Percentiles rank a stretch among this genome's conserved stretches.
Conservation (phyloP, 1,140 invertebrate genomes). For the Globodera rostochiensis region DNA sequence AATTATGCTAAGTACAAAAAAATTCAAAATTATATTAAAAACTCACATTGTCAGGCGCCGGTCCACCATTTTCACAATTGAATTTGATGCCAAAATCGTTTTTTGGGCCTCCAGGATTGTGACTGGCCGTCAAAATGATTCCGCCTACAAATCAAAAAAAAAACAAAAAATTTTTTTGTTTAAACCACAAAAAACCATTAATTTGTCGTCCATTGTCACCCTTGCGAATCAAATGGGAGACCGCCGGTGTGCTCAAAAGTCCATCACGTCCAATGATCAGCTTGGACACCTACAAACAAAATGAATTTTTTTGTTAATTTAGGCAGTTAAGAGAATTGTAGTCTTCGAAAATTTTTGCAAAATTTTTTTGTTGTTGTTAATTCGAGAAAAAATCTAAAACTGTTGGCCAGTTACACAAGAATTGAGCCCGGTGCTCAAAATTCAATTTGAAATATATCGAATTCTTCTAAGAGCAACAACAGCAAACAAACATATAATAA, state of each 20-base stretch:
- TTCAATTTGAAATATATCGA: too few relatives aligned
- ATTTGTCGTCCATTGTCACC: slow-evolving; percentile 63
- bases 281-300: slow-evolving; percentile 75
- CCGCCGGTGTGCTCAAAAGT: slow-evolving; percentile 92
- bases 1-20: neutral
- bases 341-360: neutral
- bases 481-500: too few relatives aligned
- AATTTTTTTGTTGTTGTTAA: too few relatives aligned
- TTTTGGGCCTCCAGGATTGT: slow-evolving; percentile 95
- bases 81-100: slow-evolving; percentile 99
- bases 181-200: slow-evolving; percentile 66
- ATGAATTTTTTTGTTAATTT: neutral
- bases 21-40: neutral
- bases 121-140: slow-evolving; percentile 94
- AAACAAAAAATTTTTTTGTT: neutral
- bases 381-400: too few relatives aligned
- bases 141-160: slow-evolving; percentile 71
- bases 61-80: slow-evolving; percentile 93
- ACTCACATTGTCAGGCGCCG: slow-evolving; percentile 81
- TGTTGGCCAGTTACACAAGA: too few relatives aligned
- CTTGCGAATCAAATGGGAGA: slow-evolving; percentile 85
- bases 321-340: neutral
- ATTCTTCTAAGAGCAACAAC: too few relatives aligned
- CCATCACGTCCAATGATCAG: slow-evolving; percentile 88
- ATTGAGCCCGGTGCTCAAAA: too few relatives aligned